A percentile compares a stretch with the other conserved stretches of the same genome.
These are phyloP conservation scores for Pogonophryne albipinna DNA, from an alignment of 2,797 vertebrate genomes.

Conservation along the genomic window DNA sequence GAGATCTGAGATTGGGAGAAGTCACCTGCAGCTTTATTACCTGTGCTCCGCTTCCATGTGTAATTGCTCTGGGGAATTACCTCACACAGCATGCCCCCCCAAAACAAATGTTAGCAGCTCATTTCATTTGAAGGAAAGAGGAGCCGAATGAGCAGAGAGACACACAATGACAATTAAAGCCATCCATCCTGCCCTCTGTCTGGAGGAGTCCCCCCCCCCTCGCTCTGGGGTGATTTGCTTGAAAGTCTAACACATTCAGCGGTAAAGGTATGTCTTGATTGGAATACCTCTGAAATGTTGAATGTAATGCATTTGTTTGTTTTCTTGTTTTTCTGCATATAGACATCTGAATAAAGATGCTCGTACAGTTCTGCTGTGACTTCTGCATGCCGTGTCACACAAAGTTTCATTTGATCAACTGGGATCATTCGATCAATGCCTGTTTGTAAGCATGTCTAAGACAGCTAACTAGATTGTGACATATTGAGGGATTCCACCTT, in stretches of 20 bases:
- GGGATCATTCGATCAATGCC: slow-evolving; percentile 71
- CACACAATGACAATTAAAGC: slow-evolving; percentile 69
- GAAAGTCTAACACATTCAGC: slow-evolving; percentile 31
- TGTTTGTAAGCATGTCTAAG: slow-evolving; percentile 62
- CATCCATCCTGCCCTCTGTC: slow-evolving; percentile 56
- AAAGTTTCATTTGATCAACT: slow-evolving; percentile 45
- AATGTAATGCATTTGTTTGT: slow-evolving; percentile 21
- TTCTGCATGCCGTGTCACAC: slow-evolving; percentile 34
- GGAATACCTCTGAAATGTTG: slow-evolving; percentile 22
- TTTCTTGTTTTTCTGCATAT: slow-evolving; percentile 6
- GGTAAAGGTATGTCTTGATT: slow-evolving; percentile 10
- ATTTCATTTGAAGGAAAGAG: slow-evolving; percentile 61
- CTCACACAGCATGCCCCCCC: slow-evolving; percentile 53
- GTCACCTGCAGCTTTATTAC: slow-evolving; percentile 74
- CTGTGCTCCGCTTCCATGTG: slow-evolving; percentile 43
- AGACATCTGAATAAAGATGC: slow-evolving; percentile 53
- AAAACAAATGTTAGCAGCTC: slow-evolving; percentile 70
- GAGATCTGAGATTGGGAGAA: slow-evolving; percentile 61
- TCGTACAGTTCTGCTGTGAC: slow-evolving; percentile 30
- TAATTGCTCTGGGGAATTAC: slow-evolving; percentile 66
- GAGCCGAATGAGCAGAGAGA: slow-evolving; percentile 53
- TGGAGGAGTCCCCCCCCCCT: not conserved
- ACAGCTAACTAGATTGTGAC: slow-evolving; percentile 73
- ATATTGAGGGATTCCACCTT: slow-evolving; percentile 75
- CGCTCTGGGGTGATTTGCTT: slow-evolving; percentile 38